Evolutionary conservation across 1,140 invertebrate species (phyloP), one percentile per base, ranked within the genome.

Genomic region (Drosophila takahashii): DNA sequence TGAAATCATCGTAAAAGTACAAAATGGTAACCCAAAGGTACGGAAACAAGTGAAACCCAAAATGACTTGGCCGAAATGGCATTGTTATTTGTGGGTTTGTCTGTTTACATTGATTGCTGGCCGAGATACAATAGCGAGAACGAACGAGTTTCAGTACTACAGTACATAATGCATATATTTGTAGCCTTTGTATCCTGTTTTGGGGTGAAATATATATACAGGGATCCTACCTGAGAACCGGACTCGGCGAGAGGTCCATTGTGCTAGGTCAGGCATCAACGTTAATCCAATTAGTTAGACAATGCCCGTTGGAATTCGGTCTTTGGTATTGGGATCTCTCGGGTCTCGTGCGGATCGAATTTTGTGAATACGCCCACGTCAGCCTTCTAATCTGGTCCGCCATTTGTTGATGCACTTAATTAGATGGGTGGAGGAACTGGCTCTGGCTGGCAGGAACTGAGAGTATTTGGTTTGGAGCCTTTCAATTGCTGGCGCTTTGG

Each of bases 261-360:
- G 71, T 56, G 42, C 52, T 58, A 61, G 74, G 79, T 75, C 71
- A 64, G 75, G 79, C 79, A 83, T 83, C 79, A 83, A 78, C 51
- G 65, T 52, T 83, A 83, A 83, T 83, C 79, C 79, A 83, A 83
- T 83, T 83, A 83, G 79, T 83, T 78, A 75, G 66, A 83, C 79
- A 83, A 83, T 74, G 48, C 39, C 45, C 22, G 26, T 22, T 56
- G 61, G 71, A 39, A 10, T 52, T 39, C 26, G 51, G 45, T 67
- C 39, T 48, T 48, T 6, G 42, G 60, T 27, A 39, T 47, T 52
- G 15, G 48, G 10, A 34, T 62, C 53, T 15, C 7, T 8, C 10
- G 60, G 57, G 65, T 59, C 76, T 70, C 65, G 71, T 67, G 77
- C 58, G 53, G 50, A 72, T 72, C 59, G 54, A 56, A 58, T 75